Base-by-base conservation (phyloP, 1,140 invertebrate species). In the Gryllus bimaculatus region DNA sequence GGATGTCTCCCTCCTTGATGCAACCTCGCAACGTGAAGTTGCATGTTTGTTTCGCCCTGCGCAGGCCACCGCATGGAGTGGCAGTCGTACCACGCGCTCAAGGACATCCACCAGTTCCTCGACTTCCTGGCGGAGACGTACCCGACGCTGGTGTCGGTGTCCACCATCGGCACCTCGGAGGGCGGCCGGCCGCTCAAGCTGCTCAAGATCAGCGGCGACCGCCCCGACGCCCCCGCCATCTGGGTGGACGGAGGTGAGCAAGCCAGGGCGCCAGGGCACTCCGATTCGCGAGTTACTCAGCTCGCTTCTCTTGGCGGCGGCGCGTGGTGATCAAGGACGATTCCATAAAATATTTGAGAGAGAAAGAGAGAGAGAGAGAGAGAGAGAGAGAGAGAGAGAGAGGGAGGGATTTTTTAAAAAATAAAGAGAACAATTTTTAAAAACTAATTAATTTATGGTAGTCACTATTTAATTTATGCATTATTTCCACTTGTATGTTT, bases 21-120 rank as follows among this genome's bases (percentile, higher is more conserved):
- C 89, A 92, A 82, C 90, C 93, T 80, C 88, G 93, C 82, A 89
- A 92, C 90, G 93, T 94, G 81, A 82, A 83, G 74, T 18, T 66
- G 54, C n/a, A 66, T 3, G 18, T 7, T 66, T 3, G 18, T 2
- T 66, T 66, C 54, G 10, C 0, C 7, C 0, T 7, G 0, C 7
- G 18, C 18, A 93, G 93, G 92, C 75, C 93, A 95, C 82, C 89
- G 91, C 12, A 89, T 95, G 88, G 93, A 92, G n/a, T 95, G 93
- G 92, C 90, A 91, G 83, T 89, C 92, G 74, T 95, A 95, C 83
- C 93, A 95, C 83, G 89, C 92, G 81, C 81, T 93, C 8, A 86
- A 85, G 83, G 93, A 93, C 82, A 93, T 94, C 73, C 84, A 92
- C 80, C 89, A 87, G n/a, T 95, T 92, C 83, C 84, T 94, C 81